Conservation (phyloP, 1,140 invertebrate species). For the Rhagoletis zephyria region DNA sequence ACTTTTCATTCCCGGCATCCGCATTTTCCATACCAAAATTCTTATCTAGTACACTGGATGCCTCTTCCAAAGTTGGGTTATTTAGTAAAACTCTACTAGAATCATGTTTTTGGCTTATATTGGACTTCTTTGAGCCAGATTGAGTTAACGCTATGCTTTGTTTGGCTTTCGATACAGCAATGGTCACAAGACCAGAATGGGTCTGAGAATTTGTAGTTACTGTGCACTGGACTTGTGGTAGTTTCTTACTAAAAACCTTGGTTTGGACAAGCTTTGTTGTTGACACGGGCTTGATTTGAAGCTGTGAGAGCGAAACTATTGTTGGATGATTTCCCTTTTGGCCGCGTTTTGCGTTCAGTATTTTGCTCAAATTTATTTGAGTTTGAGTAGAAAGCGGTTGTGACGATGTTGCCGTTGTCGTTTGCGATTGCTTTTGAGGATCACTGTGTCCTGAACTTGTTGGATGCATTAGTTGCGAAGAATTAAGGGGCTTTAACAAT, state of each 20-base stretch:
- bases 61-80: neutral
- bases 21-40: neutral
- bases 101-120: conserved; percentile 17
- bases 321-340: conserved; percentile 65
- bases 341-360: conserved; percentile 64
- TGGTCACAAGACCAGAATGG: conserved; percentile 71
- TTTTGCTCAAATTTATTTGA: conserved; percentile 62
- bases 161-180: conserved; percentile 73
- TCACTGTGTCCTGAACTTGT: conserved; percentile 59
- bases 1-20: neutral
- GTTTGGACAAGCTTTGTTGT: conserved; percentile 68
- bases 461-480: conserved; percentile 59
- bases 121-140: conserved; percentile 61
- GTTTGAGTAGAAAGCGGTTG: conserved; percentile 53
- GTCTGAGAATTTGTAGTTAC: conserved; percentile 68
- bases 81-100: neutral
- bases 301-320: conserved; percentile 66
- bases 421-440: conserved; percentile 63
- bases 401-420: conserved; percentile 59
- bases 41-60: neutral
- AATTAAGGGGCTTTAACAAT: conserved; percentile 74
- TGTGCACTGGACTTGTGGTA: conserved; percentile 56
- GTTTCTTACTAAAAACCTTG: conserved; percentile 68
- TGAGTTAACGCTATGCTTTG: conserved; percentile 60
- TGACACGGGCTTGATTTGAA: conserved; percentile 67